Percentiles rank a stretch among this genome's conserved stretches.
phyloP scores from a whole-genome alignment of 2,888 invertebrate species.

The Drosophila diplacantha region DNA sequence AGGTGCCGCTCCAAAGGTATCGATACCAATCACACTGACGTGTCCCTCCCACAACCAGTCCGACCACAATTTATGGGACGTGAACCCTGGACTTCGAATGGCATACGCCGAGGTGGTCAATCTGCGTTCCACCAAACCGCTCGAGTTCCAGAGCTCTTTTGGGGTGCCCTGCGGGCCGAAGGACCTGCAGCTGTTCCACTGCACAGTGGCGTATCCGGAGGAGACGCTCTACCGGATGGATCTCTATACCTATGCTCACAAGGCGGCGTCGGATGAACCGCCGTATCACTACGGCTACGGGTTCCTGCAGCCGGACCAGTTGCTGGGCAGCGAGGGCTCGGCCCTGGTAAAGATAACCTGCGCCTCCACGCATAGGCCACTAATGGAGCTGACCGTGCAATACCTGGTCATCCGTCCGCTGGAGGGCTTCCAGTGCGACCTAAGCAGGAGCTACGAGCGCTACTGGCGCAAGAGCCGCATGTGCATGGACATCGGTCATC shows the following conservation, averaged over 20 bases:
- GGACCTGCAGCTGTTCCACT: conserved; percentile 87
- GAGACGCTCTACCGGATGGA: conserved; percentile 89
- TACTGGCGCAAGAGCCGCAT: conserved; percentile 90
- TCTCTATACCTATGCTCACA: conserved; percentile 85
- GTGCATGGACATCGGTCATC: conserved; percentile 94
- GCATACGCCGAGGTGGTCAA: conserved; percentile 82
- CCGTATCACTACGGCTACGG: conserved; percentile 92
- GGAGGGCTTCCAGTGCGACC: conserved; percentile 23
- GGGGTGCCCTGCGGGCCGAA: conserved; percentile 85
- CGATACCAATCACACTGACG: accelerated
- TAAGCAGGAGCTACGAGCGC: conserved; percentile 83
- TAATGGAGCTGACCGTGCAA: conserved; percentile 84
- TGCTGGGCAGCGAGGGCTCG: conserved; percentile 85
- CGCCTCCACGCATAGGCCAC: conserved; percentile 89
- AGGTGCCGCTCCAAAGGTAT: not conserved
- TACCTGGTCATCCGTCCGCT: conserved; percentile 78
- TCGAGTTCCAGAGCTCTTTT: conserved; percentile 84
- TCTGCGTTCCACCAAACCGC: conserved; percentile 79
- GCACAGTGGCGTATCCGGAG: conserved; percentile 84
- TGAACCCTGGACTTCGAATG: conserved; percentile 51
- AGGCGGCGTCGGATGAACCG: conserved; percentile 82
- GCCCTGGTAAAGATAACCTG: conserved; percentile 88
- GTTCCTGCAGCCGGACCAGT: conserved; percentile 88
- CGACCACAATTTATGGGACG: conserved; percentile 41
- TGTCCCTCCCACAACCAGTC: conserved; percentile 72